Evolutionary conservation across 53 echinoderm and acorn worm species (phyloP).

Genomic region (Holothuria leucospilota): DNA sequence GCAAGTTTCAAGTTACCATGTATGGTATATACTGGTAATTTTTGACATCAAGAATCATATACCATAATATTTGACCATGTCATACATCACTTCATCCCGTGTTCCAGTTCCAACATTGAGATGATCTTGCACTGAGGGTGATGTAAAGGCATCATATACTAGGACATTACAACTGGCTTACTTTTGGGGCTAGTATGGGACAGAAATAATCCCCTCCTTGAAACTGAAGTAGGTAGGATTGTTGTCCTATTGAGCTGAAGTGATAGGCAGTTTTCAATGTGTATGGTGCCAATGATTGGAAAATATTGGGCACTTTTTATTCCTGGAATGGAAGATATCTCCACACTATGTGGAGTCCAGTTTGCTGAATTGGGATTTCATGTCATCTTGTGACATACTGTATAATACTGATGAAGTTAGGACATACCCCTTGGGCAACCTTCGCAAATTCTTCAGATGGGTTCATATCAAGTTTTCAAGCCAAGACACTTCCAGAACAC

Average conservation of each 20-base stretch:
- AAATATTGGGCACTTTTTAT: background rate
- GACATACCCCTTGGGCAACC: too few species aligned
- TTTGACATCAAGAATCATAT: slow-evolving; percentile 21
- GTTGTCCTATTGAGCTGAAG: background rate
- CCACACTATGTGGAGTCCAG: slow-evolving; percentile 7
- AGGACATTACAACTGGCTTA: slow-evolving; percentile 10
- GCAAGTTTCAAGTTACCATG: background rate
- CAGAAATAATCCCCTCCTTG: slow-evolving; percentile 34
- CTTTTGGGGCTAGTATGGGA: slow-evolving; percentile 1
- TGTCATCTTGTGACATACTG: background rate
- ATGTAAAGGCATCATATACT: slow-evolving; percentile 27
- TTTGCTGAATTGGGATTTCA: slow-evolving; percentile 1
- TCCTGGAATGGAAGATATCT: slow-evolving; percentile 9
- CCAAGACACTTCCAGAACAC: too few species aligned
- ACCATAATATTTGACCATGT: background rate
- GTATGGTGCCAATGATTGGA: background rate
- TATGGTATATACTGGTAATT: background rate
- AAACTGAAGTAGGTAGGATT: slow-evolving; percentile 40
- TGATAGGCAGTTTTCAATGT: slow-evolving; percentile 5
- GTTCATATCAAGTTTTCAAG: too few species aligned
- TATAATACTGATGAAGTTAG: background rate
- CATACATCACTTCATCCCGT: slow-evolving; percentile 11
- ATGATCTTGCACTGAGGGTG: slow-evolving; percentile 8
- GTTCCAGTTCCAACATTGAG: slow-evolving; percentile 35
- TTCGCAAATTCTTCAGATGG: too few species aligned